Evolutionary conservation across 2,113 vertebrate genomes (phyloP), one percentile per base, ranked within the genome.

Genomic region (Sapayoa aenigma): DNA sequence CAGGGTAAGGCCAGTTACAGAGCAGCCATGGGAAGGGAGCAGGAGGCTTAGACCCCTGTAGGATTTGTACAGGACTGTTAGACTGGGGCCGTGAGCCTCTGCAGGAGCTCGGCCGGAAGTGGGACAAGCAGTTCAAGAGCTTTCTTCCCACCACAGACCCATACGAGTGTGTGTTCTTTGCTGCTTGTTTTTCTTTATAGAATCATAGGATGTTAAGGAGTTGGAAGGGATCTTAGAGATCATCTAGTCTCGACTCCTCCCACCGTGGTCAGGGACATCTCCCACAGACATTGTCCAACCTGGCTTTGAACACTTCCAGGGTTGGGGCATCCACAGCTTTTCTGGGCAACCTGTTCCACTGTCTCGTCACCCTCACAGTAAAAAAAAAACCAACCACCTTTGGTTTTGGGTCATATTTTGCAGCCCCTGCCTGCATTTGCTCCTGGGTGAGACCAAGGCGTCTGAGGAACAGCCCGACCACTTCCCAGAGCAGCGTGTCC

Each of bases 71-170:
- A 12, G 59, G 19, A 8, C 16, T 35, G 20, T 24, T 4, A 23
- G 14, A 8, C 23, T 11, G 23, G 5, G 37, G 30, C 52, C 23
- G 3, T 1, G 5, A 44, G 12, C 20, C 12, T 33, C 39, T 1
- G 2, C 23, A 67, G 30, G 9, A 62, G 21, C 25, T 35, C 1
- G 0, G 31, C 37, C 50, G 31, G 24, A 76, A 33, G 21, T 6
- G 11, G 13, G 13, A 41, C 2, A 8, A 49, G 50, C 1, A 0
- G 12, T 35, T 33, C 14, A 20, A 53, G 42, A 67, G 14, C 27
- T 42, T 71, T 30, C 67, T 75, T 53, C n/a, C 50, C 8, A 12
- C 6, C 24, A 2, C 20, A 13, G 33, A n/a, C 39, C 53, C 49
- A 17, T 7, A 9, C 22, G 41, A 27, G 31, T 5, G 27, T 27